Evolutionary conservation across 2,888 invertebrate species (phyloP), one percentile per base, ranked within the genome.

Genomic region (Synanthedon andrenaeformis): DNA sequence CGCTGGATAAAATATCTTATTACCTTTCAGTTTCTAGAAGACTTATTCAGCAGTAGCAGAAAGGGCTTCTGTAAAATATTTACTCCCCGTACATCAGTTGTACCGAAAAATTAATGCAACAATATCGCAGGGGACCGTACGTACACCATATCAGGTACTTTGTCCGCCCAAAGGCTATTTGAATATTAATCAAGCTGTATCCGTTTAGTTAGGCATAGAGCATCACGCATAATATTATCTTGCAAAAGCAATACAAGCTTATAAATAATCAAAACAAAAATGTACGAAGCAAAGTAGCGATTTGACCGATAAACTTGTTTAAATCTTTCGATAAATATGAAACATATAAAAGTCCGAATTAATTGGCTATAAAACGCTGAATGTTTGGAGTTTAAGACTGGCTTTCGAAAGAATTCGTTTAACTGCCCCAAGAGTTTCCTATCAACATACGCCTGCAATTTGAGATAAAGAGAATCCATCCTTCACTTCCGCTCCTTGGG

Each of bases 151-250:
- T 23, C 23, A 23, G 19, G 17, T 70, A 66, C 70, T 66, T 64
- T 67, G 70, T 65, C 69, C 66, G 77, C 77, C 76, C 63, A 72
- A 72, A 77, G 76, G 74, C 75, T 66, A 77, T 83, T 81, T 81
- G 77, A 82, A 83, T 85, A 82, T 82, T 84, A 81, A 83, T 66
- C 59, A 61, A 62, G 64, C 68, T 69, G 65, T 73, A 71, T 74
- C 70, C 73, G 71, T 70, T 74, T 74, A 73, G 67, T 74, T 74
- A 73, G 67, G 65, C 68, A 63, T 67, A 67, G 69, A 70, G 63
- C 69, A 66, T 65, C 67, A 65, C 64, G 75, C 73, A 75, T 76
- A 73, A 35, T 67, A 75, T 79, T 78, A 78, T 69, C 61, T 63
- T 67, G 66, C 35, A 35, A 35, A 35, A 35, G 10, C 23, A 23